Base-by-base conservation (phyloP, 2,888 invertebrate species). In the Rutpela maculata region DNA sequence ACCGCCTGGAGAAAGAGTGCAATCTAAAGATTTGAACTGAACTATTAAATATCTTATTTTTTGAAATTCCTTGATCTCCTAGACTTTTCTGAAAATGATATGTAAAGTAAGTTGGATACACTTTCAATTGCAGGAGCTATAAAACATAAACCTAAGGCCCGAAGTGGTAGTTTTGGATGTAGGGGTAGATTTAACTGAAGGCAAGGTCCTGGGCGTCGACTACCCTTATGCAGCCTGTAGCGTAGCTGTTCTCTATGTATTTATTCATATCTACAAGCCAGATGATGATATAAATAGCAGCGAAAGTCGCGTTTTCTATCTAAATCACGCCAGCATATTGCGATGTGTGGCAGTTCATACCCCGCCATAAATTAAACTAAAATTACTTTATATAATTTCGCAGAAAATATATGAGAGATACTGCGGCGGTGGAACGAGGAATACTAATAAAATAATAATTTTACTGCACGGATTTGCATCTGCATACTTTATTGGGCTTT, bases 241-340 rank as follows among this genome's bases (percentile, higher is more conserved):
- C 81, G 80, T 76, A 74, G 79, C 86, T 85, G 82, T 82, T 86
- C 84, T 82, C 83, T 86, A 86, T 88, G 87, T 86, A 88, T 88
- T 88, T 88, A 88, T 88, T 88, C 88, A 88, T 88, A 88, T 88
- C 87, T 87, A 87, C 86, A 85, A 88, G 87, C 87, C 88, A 88
- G 87, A 88, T 88, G 88, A 88, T 88, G 87, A 88, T 88, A 88
- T 88, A 88, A 88, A 88, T 88, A 88, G 88, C 86, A 79, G 78
- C 84, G 85, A 88, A 89, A 88, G 88, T 88, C 88, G 88, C 87
- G 86, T 88, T 89, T 88, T 89, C 88, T 88, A 88, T 89, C 88
- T 88, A 88, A 89, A 88, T 89, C 88, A 88, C 86, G 86, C 85
- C 86, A 82, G 86, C 88, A 88, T 88, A 88, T 88, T 88, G 88